A percentile compares a stretch with the other conserved stretches of the same genome.
Evolutionary conservation across 2,888 invertebrate genomes (phyloP).

Genomic region (Pheosia gnoma): DNA sequence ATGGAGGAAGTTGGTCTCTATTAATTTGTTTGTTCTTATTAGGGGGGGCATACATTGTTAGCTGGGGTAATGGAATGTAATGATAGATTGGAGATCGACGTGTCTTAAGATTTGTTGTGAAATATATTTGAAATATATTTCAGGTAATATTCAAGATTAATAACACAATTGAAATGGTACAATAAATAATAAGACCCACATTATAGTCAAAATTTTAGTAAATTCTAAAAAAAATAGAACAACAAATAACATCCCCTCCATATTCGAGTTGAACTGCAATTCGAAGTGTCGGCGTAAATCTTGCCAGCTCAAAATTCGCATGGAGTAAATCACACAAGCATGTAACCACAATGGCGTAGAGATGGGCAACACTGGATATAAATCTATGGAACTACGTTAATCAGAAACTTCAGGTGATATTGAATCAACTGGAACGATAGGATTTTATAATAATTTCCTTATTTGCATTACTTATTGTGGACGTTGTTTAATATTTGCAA

Average conservation of each 20-base stretch:
- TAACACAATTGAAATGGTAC: no score
- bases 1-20: slow-evolving; percentile 17
- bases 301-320: slow-evolving; percentile 2
- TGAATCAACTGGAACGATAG: neutral
- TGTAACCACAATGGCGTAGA: neutral
- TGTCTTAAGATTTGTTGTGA: neutral
- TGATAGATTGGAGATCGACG: neutral
- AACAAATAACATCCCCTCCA: neutral
- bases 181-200: neutral
- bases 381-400: neutral
- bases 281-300: slow-evolving; percentile 5
- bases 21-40: slow-evolving; percentile 19
- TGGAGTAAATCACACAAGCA: neutral
- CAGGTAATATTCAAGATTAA: no score
- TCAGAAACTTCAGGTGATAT: neutral
- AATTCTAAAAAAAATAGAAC: no score
- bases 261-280: neutral
- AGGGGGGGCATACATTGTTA: neutral
- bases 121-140: no score
- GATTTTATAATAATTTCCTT: no score
- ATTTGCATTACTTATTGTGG: no score
- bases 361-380: neutral
- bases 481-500: no score
- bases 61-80: neutral
- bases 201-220: no score